phyloP scores from a whole-genome alignment of 2,888 invertebrate species.

The Itoplectis maculator region DNA sequence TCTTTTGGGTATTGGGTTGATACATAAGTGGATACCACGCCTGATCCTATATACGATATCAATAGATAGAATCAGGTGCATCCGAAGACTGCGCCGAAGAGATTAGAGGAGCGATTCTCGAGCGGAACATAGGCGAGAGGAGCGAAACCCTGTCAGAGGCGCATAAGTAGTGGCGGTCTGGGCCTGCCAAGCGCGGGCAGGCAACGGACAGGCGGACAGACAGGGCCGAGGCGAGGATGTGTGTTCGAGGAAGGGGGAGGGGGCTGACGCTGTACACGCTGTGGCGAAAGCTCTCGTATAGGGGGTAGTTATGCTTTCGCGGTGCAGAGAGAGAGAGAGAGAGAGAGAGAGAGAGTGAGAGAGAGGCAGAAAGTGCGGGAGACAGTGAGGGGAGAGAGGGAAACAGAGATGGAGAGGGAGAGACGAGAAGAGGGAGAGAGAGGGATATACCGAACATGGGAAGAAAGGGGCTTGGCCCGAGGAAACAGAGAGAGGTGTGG shows the following conservation, averaged over 20 bases:
- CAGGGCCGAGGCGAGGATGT: slow-evolving; percentile 25
- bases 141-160: slow-evolving; percentile 45
- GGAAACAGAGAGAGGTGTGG: slow-evolving; percentile 63
- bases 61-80: neutral
- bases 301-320: slow-evolving; percentile 20
- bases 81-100: slow-evolving; percentile 2
- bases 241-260: too few species aligned
- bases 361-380: neutral
- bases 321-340: slow-evolving; percentile 4
- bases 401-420: slow-evolving; percentile 34
- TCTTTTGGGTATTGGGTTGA: too few species aligned
- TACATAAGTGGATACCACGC: too few species aligned
- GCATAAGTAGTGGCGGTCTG: slow-evolving; percentile 53
- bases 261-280: neutral
- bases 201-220: slow-evolving; percentile 62
- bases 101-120: slow-evolving; percentile 37
- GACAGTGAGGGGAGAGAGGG: slow-evolving; percentile 20
- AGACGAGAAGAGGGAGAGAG: neutral
- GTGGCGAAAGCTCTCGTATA: slow-evolving; percentile 38
- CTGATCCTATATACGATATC: too few species aligned
- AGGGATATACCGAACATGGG: slow-evolving; percentile 21
- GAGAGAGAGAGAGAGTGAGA: neutral
- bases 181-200: slow-evolving; percentile 54
- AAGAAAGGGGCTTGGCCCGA: slow-evolving; percentile 18
- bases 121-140: neutral